Evolutionary conservation across 2,113 vertebrate species (phyloP).

Genomic region (Brachyistius frenatus): DNA sequence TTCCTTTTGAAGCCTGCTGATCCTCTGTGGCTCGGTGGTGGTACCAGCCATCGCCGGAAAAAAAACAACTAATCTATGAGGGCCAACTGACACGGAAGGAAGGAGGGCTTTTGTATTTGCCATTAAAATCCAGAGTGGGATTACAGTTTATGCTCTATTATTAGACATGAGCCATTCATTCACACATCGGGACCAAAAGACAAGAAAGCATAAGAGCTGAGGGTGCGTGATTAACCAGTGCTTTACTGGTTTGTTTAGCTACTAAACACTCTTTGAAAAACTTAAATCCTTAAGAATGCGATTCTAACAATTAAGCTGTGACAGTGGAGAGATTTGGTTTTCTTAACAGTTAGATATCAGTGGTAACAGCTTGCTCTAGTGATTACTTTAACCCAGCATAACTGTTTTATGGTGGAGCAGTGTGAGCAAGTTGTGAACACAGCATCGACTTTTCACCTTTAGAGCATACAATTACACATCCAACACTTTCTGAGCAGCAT

Average conservation of each 20-base stretch:
- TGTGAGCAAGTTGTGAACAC: too few relatives aligned
- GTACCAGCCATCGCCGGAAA: constrained; percentile 40
- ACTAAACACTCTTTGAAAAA: background rate
- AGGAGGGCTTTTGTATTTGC: constrained; percentile 48
- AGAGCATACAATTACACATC: background rate
- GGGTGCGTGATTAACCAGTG: background rate
- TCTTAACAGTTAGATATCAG: too few relatives aligned
- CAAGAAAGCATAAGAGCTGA: constrained; percentile 13
- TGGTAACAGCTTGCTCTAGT: too few relatives aligned
- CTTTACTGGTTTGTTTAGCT: background rate
- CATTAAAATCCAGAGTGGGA: constrained; percentile 35
- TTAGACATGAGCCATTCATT: constrained; percentile 36
- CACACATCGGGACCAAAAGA: background rate
- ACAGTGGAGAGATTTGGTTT: too few relatives aligned
- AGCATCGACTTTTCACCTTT: background rate
- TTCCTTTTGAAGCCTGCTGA: constrained; percentile 56
- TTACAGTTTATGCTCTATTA: constrained; percentile 50
- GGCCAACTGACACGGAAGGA: constrained; percentile 34
- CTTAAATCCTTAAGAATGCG: too few relatives aligned
- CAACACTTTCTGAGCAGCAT: background rate
- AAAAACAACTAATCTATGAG: constrained; percentile 41
- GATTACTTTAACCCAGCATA: too few relatives aligned
- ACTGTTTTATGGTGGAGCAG: too few relatives aligned
- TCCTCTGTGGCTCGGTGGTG: constrained; percentile 28
- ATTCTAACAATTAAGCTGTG: too few relatives aligned